Conservation (phyloP, 2,888 invertebrate species). For the Tetanocera ferruginea region DNA sequence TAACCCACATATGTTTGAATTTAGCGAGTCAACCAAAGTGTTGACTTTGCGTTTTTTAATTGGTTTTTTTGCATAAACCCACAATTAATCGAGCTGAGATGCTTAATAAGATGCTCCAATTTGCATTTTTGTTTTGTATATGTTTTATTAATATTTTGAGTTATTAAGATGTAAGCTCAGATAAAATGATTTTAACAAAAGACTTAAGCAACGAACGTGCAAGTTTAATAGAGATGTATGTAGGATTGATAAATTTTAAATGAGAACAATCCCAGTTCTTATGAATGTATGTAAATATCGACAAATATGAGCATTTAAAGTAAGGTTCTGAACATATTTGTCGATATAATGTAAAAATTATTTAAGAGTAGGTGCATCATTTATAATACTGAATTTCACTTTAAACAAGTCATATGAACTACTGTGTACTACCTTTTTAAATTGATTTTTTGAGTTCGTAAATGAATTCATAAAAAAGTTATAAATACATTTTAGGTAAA, state of each 20-base stretch:
- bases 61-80: neutral
- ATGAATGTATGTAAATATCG: too few relatives aligned
- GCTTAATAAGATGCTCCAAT: constrained; percentile 1
- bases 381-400: too few relatives aligned
- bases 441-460: too few relatives aligned
- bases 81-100: neutral
- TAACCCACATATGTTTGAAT: neutral
- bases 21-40: too few relatives aligned
- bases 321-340: neutral
- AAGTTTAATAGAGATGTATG: neutral
- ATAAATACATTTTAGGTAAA: too few relatives aligned
- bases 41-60: neutral
- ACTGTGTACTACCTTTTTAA: too few relatives aligned
- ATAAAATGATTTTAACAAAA: neutral
- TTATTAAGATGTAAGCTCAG: neutral
- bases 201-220: neutral
- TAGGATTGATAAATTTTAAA: neutral
- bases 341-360: neutral
- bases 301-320: neutral
- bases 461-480: too few relatives aligned
- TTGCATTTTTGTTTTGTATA: constrained; percentile 11
- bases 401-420: too few relatives aligned
- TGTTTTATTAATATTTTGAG: neutral
- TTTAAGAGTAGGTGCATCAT: neutral
- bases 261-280: neutral